A percentile compares a stretch with the other conserved stretches of the same genome.
Conservation (phyloP, 92 coral and sea anemone genomes). For the Siderastrea radians region DNA sequence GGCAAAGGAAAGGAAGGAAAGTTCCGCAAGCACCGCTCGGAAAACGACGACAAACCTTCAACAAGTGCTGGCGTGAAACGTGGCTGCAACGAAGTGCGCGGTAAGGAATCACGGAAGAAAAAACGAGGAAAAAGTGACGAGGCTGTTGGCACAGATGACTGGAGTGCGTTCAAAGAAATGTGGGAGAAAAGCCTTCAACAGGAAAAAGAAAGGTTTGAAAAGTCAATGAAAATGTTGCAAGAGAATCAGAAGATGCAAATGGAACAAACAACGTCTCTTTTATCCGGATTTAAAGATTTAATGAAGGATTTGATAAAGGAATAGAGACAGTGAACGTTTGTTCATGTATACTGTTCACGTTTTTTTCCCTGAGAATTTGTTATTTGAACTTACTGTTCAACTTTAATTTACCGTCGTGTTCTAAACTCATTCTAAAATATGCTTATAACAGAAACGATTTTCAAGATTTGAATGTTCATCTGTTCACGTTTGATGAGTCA, state of each 20-base stretch:
- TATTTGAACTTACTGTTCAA: conserved; percentile 1
- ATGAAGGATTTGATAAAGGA: conserved; percentile 54
- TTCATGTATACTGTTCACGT: conserved; percentile 26
- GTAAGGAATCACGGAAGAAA: conserved; percentile 37
- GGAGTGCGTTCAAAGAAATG: conserved; percentile 45
- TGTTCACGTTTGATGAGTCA: conserved; percentile 16
- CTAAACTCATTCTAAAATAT: background rate
- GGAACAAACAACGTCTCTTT: conserved; percentile 60
- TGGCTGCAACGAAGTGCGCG: conserved; percentile 31
- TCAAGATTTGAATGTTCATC: background rate
- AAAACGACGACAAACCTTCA: conserved; percentile 18
- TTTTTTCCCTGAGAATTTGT: background rate
- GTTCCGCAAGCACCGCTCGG: conserved; percentile 6
- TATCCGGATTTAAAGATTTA: conserved; percentile 61
- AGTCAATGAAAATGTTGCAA: conserved; percentile 32
- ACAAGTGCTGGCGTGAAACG: conserved; percentile 30
- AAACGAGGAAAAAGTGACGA: conserved; percentile 48
- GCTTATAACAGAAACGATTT: background rate
- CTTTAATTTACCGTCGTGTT: background rate
- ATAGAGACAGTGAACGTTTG: conserved; percentile 10
- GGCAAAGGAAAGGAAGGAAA: conserved; percentile 40
- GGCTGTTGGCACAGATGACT: conserved; percentile 30
- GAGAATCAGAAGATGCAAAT: conserved; percentile 49
- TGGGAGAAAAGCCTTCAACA: conserved; percentile 62
- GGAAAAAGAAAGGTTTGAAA: conserved; percentile 47